Evolutionary conservation across 2,113 vertebrate genomes (phyloP), one percentile per base, ranked within the genome.

Genomic region (Choloepus hoffmanni): DNA sequence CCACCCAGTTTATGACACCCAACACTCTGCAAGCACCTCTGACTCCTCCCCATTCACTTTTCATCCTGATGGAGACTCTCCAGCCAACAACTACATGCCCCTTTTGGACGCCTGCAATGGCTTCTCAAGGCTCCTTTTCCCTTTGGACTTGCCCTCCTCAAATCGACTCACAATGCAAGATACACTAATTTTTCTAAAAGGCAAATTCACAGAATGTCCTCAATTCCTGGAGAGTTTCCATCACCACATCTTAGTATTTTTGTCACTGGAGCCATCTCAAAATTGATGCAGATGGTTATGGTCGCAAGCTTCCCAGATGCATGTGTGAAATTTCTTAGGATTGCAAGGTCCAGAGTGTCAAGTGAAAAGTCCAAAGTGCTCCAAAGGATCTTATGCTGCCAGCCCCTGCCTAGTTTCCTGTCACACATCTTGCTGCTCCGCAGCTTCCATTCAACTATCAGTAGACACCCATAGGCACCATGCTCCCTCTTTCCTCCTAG

Each of bases 91-190:
- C 1, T 28, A 13, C 26, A 5, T 60, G 33, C 33, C 23, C 77
- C 1, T 2, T 2, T 0, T 1, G 30, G 18, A 40, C 4, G 6
- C n/a, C 67, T 73, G 2, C 7, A 23, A 26, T 3, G 33, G 40
- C 79, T 65, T 63, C 36, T 45, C 26, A 21, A 12, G 14, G 24
- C 16, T 88, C 55, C 33, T 55, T 16, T 8, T 36, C 24, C 15
- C 53, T 36, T 55, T 83, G 36, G 21, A 43, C 9, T 50, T 67
- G 48, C 30, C 72, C 53, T 70, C 70, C 28, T 55, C 63, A 88
- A 73, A 88, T 1, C 15, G 33, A 76, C 24, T 36, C 43, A 48
- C 3, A 18, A 18, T 0, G 3, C 40, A 91, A 83, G 79, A 74
- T 53, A 63, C 62, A 7, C 24, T 72, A 48, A 82, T 77, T n/a